Conservation (phyloP, 92 coral and sea anemone species). For the Palythoa grandis region DNA sequence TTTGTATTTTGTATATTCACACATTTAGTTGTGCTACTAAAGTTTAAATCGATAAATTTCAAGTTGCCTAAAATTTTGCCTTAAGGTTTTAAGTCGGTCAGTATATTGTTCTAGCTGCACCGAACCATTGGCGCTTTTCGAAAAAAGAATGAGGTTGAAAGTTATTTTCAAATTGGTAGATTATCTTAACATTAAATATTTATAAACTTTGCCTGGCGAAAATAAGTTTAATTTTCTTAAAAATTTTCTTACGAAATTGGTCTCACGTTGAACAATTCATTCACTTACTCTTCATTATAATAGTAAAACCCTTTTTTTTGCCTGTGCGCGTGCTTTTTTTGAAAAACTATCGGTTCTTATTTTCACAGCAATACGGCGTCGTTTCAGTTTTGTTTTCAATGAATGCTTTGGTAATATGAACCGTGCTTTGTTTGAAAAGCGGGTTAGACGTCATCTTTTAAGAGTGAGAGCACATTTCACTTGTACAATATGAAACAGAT, state of each 20-base stretch:
- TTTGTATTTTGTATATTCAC: not conserved
- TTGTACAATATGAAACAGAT: not conserved
- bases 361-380: not conserved
- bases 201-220: not conserved
- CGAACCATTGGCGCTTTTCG: not conserved
- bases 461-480: not conserved
- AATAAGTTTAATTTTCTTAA: not conserved
- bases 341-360: not conserved
- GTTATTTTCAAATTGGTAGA: too few species aligned
- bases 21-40: not conserved
- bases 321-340: not conserved
- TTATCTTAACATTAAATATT: conserved; percentile 15
- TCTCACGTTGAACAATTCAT: not conserved
- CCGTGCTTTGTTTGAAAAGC: not conserved
- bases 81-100: not conserved
- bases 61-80: not conserved
- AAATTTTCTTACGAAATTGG: not conserved
- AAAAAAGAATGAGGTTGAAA: not conserved
- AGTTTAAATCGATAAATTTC: not conserved
- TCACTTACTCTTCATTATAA: not conserved
- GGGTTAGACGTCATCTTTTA: not conserved
- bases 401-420: not conserved
- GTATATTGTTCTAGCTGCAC: not conserved
- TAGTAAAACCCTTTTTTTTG: not conserved
- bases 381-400: not conserved